These are phyloP conservation scores for Achlya flavicornis DNA, from an alignment of 2,888 invertebrate genomes.

Conservation along the genomic window DNA sequence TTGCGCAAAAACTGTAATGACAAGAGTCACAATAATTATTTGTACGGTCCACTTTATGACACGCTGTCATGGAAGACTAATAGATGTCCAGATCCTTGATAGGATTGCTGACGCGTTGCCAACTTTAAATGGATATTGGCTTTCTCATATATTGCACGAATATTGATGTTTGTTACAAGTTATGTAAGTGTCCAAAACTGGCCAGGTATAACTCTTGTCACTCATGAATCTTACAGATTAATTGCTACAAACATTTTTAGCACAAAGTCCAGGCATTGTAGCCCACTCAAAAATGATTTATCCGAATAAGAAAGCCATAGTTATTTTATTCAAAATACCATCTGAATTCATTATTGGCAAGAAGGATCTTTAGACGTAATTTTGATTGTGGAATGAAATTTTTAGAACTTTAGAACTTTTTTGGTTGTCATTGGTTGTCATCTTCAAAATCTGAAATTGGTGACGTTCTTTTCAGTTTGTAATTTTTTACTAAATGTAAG, in stretches of 20 bases:
- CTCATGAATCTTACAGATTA: not conserved
- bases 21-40: slow-evolving; percentile 4
- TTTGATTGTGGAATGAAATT: no score
- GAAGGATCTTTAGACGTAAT: no score
- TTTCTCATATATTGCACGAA: slow-evolving; percentile 9
- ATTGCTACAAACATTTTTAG: not conserved
- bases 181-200: not conserved
- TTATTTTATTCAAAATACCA: no score
- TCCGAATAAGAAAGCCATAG: no score
- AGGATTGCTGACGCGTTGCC: slow-evolving; percentile 13
- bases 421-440: no score
- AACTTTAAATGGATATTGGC: slow-evolving; percentile 14
- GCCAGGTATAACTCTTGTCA: not conserved
- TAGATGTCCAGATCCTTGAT: slow-evolving; percentile 13
- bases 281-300: no score
- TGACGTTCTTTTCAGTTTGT: no score
- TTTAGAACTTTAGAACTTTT: no score
- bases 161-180: slow-evolving; percentile 7
- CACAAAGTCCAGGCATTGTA: no score
- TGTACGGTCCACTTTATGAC: slow-evolving; percentile 11
- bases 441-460: no score
- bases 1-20: not conserved
- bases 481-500: no score
- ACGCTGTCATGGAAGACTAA: slow-evolving; percentile 12
- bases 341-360: no score